A percentile compares a stretch with the other conserved stretches of the same genome.
Conservation (phyloP, 1,140 invertebrate genomes). For the Drosophila triauraria region DNA sequence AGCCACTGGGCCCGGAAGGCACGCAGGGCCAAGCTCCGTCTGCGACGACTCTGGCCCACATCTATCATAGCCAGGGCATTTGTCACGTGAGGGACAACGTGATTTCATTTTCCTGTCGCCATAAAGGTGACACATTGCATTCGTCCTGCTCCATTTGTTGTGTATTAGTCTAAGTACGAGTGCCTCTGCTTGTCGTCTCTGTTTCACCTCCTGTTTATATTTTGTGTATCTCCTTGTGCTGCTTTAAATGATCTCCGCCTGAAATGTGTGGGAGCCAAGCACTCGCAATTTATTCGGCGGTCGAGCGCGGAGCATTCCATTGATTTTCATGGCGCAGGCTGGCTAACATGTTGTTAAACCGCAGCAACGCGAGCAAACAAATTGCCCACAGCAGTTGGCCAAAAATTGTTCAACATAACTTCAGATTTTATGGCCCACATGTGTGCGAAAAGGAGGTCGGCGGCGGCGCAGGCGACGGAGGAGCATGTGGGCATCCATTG, state of each 20-base stretch:
- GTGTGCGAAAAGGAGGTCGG: conserved; percentile 48
- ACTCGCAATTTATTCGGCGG: conserved; percentile 49
- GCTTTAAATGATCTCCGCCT: conserved; percentile 21
- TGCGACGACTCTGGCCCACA: conserved; percentile 28
- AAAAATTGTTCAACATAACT: conserved; percentile 81
- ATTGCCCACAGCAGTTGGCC: conserved; percentile 66
- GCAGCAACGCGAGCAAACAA: conserved; percentile 58
- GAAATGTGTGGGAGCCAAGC: background rate
- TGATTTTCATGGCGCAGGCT: conserved; percentile 59
- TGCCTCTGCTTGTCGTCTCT: background rate
- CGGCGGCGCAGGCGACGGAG: conserved; percentile 7
- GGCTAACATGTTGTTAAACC: conserved; percentile 59
- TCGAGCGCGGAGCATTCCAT: conserved; percentile 42
- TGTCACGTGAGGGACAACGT: conserved; percentile 82
- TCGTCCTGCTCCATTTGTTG: conserved; percentile 59
- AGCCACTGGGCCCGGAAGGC: conserved; percentile 28
- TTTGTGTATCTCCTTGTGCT: background rate
- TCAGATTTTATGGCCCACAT: conserved; percentile 80
- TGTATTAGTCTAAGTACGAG: conserved; percentile 47
- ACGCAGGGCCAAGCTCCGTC: conserved; percentile 11
- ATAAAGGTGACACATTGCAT: conserved; percentile 83
- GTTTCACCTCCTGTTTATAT: conserved; percentile 9
- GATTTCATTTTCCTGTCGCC: conserved; percentile 83
- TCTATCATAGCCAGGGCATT: conserved; percentile 77
- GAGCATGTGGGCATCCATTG: conserved; percentile 31